phyloP scores from a whole-genome alignment of 2,888 invertebrate genomes.

The Metalampra italica region DNA sequence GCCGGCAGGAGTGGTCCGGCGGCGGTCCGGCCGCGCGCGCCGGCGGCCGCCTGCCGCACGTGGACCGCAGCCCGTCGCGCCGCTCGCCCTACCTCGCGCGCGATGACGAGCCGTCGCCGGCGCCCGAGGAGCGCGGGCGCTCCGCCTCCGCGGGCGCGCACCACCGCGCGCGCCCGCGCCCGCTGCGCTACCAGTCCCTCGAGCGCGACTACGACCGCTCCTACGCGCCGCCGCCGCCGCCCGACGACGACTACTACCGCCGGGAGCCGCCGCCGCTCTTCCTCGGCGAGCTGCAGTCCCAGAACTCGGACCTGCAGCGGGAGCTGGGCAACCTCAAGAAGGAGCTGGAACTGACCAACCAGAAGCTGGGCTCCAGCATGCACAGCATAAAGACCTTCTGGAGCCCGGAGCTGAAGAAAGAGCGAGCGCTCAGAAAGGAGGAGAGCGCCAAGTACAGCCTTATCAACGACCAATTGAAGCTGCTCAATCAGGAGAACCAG shows the following conservation, averaged over 20 bases:
- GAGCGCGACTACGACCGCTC: conserved; percentile 90
- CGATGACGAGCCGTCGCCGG: conserved; percentile 88
- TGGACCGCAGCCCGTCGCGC: conserved; percentile 93
- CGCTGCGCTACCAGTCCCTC: conserved; percentile 85
- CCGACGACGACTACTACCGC: conserved; percentile 80
- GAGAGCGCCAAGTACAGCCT: conserved; percentile 98
- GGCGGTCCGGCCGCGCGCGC: conserved; percentile 70
- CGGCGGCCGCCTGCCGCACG: conserved; percentile 88
- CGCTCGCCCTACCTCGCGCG: conserved; percentile 87
- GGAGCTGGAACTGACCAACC: conserved; percentile 96
- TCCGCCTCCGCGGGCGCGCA: conserved; percentile 83
- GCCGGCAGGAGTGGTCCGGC: conserved; percentile 71
- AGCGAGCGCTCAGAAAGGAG: conserved; percentile 96
- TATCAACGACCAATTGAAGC: conserved; percentile 97
- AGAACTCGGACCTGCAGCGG: conserved; percentile 95
- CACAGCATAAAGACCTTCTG: conserved; percentile 99
- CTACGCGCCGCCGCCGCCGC: conserved; percentile 91
- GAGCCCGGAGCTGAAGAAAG: conserved; percentile 99
- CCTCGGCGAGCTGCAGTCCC: conserved; percentile 93
- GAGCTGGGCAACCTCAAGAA: conserved; percentile 94
- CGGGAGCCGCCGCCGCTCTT: conserved; percentile 81
- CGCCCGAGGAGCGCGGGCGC: conserved; percentile 91
- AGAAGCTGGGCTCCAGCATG: conserved; percentile 99
- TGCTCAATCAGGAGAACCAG: conserved; percentile 98
- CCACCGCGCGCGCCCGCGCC: conserved; percentile 89